phyloP scores from a whole-genome alignment of 2,888 invertebrate species.

The Eledone cirrhosa region DNA sequence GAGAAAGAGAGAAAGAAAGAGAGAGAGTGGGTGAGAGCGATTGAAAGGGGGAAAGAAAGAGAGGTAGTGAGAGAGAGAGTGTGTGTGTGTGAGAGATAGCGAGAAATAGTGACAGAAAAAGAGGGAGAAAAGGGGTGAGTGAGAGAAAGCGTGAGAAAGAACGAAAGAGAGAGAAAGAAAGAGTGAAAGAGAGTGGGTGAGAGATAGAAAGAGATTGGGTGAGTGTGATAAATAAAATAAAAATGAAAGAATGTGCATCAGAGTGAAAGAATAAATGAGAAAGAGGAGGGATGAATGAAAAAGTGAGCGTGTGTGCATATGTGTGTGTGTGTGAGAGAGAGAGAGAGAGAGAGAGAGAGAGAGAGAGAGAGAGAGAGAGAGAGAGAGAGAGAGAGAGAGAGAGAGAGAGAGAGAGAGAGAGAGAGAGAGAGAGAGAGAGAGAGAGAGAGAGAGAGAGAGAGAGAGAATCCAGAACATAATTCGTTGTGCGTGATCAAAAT shows the following conservation, averaged over 20 bases:
- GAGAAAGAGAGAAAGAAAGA: not conserved
- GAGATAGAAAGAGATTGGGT: no score
- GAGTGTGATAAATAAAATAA: not conserved
- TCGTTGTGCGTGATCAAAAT: no score
- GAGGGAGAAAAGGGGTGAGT: no score
- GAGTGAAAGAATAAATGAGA: not conserved
- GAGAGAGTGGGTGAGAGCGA: not conserved
- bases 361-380: not conserved
- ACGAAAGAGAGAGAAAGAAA: not conserved
- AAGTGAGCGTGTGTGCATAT: not conserved
- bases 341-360: not conserved
- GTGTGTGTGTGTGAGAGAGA: not conserved
- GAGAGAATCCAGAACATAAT: not conserved
- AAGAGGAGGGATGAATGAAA: not conserved
- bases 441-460: not conserved
- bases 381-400: slow-evolving; percentile 3
- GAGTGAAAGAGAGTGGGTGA: not conserved
- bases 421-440: not conserved
- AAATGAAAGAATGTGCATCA: not conserved
- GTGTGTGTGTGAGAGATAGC: no score
- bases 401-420: not conserved
- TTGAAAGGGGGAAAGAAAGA: not conserved
- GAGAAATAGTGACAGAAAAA: not conserved
- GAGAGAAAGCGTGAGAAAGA: no score
- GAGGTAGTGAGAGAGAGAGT: not conserved